Percentiles rank a stretch among this genome's conserved stretches.
phyloP scores from a whole-genome alignment of 1,140 invertebrate species.

The Aricia agestis region DNA sequence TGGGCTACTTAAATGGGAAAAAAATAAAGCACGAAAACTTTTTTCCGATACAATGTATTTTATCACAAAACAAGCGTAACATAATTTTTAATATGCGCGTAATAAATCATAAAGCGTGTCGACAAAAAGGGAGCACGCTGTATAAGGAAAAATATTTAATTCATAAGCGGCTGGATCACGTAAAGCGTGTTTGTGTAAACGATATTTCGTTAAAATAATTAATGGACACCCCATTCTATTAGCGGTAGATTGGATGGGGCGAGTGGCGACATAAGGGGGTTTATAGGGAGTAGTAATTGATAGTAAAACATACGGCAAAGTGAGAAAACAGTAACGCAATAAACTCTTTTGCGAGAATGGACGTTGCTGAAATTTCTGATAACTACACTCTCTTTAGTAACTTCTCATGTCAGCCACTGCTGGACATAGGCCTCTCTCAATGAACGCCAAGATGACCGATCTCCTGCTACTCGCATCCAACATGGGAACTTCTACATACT shows the following conservation, averaged over 20 bases:
- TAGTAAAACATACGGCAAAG: conserved; percentile 20
- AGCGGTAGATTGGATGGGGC: conserved; percentile 27
- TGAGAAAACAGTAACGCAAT: background rate
- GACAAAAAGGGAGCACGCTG: conserved; percentile 24
- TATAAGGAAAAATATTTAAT: conserved; percentile 29
- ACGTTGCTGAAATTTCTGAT: too few relatives aligned
- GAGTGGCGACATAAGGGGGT: conserved; percentile 13
- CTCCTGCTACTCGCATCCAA: too few relatives aligned
- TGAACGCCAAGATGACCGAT: too few relatives aligned
- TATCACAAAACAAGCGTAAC: background rate
- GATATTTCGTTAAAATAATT: conserved; percentile 43
- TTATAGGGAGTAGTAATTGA: conserved; percentile 26
- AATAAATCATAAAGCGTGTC: background rate
- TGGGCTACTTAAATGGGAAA: background rate
- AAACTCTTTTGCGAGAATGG: background rate
- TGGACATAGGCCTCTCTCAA: too few relatives aligned
- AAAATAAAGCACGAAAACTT: background rate
- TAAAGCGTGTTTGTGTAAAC: conserved; percentile 37
- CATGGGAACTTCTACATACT: too few relatives aligned
- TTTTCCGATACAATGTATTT: background rate
- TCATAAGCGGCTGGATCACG: conserved; percentile 24
- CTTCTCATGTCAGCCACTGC: too few relatives aligned
- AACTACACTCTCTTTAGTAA: too few relatives aligned
- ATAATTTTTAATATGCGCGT: background rate
- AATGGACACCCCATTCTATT: conserved; percentile 39